phyloP scores from a whole-genome alignment of 2,888 invertebrate species.

The Coenonympha arcania region DNA sequence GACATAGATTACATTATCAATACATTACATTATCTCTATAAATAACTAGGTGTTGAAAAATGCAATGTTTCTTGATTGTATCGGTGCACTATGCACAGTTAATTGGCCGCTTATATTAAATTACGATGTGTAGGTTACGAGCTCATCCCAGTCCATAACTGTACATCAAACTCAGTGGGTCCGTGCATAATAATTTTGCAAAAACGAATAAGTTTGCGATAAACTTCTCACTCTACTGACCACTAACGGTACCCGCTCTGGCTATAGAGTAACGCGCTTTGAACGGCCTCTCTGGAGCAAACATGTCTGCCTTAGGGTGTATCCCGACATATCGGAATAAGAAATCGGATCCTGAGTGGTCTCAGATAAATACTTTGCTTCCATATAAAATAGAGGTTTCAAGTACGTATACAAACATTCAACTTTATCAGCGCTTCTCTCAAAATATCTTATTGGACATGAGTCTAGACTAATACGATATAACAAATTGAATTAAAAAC shows the following conservation, averaged over 20 bases:
- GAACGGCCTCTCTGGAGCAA: neutral
- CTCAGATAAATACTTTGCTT: too few species aligned
- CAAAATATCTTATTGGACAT: too few species aligned
- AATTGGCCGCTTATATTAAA: constrained; percentile 3
- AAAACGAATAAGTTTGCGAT: constrained; percentile 15
- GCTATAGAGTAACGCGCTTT: constrained; percentile 1
- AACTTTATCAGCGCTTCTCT: too few species aligned
- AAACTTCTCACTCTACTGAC: constrained; percentile 19
- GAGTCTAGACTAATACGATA: too few species aligned
- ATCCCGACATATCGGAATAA: too few species aligned
- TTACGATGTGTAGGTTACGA: neutral
- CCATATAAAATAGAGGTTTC: too few species aligned
- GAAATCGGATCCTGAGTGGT: too few species aligned
- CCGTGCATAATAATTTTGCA: constrained; percentile 19
- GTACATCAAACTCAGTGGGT: constrained; percentile 23
- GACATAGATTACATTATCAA: too few species aligned
- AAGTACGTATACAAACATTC: too few species aligned
- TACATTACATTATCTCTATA: too few species aligned
- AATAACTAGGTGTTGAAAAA: neutral
- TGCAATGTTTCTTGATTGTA: neutral
- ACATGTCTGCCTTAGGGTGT: too few species aligned
- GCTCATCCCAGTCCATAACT: constrained; percentile 16
- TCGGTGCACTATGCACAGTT: neutral
- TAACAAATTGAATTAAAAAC: too few species aligned
- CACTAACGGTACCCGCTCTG: constrained; percentile 13